Conservation (phyloP, 1,140 invertebrate genomes). For the Zophobas morio region DNA sequence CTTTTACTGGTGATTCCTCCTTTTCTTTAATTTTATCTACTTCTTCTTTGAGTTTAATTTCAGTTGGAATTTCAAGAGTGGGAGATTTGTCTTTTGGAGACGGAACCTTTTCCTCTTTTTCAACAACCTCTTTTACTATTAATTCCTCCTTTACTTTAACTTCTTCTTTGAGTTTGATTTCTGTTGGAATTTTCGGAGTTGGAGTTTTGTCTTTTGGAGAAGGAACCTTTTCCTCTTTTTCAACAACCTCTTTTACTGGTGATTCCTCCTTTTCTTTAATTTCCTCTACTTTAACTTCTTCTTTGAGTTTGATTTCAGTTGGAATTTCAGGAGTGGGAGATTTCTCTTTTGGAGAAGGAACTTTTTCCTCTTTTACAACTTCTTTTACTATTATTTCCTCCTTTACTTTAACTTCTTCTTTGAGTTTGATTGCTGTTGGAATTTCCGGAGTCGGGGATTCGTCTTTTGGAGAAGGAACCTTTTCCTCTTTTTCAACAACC, state of each 20-base stretch:
- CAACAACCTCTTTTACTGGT: background rate
- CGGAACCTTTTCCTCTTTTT: background rate
- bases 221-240: background rate
- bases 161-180: background rate
- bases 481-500: background rate
- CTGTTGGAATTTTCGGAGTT: background rate
- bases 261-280: constrained; percentile 1
- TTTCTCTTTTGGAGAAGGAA: background rate
- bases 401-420: background rate
- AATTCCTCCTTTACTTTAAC: background rate
- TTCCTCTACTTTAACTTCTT: background rate
- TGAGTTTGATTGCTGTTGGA: background rate
- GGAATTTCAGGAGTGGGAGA: constrained; percentile 9
- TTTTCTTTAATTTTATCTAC: background rate
- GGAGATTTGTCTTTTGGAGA: constrained; percentile 16
- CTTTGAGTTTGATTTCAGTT: constrained; percentile 2
- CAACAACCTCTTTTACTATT: background rate
- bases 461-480: background rate
- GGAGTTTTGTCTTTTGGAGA: constrained; percentile 19
- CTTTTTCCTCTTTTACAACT: background rate
- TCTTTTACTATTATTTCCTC: background rate
- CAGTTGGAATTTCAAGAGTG: background rate
- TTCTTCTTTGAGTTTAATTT: background rate
- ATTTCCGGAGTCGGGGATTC: background rate
- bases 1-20: background rate